Conservation (phyloP, 2,888 invertebrate species). For the Embidobia sp. region DNA sequence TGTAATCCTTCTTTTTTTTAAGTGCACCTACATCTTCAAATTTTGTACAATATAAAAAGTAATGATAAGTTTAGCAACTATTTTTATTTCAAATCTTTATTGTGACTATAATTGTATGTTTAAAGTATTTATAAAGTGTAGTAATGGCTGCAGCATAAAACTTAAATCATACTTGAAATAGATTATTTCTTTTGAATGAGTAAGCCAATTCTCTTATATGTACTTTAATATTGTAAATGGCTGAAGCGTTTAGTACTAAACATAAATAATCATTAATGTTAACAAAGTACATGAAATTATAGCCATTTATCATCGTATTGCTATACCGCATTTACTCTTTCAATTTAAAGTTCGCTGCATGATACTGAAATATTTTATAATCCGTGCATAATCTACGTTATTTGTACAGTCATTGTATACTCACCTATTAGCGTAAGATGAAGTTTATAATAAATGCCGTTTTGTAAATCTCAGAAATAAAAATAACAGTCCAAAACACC, state of each 20-base stretch:
- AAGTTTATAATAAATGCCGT: slow-evolving; percentile 24
- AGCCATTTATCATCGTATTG: slow-evolving; percentile 23
- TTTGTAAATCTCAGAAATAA: slow-evolving; percentile 13
- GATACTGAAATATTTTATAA: slow-evolving; percentile 29
- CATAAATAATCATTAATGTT: slow-evolving; percentile 29
- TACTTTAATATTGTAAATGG: not conserved
- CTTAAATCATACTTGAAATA: too few relatives aligned
- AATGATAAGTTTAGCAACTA: too few relatives aligned
- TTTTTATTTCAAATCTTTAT: too few relatives aligned
- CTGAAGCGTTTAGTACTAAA: not conserved
- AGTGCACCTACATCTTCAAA: too few relatives aligned
- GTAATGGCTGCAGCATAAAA: too few relatives aligned
- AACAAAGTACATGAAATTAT: slow-evolving; percentile 1
- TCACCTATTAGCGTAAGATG: slow-evolving; percentile 12
- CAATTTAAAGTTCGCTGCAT: slow-evolving; percentile 15
- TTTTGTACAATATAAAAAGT: too few relatives aligned
- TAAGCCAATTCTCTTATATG: too few relatives aligned
- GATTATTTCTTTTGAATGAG: too few relatives aligned
- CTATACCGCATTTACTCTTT: slow-evolving; percentile 15
- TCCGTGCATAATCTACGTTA: slow-evolving; percentile 6
- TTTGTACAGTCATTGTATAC: slow-evolving; percentile 23
- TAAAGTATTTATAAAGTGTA: too few relatives aligned
- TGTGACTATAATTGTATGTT: too few relatives aligned
- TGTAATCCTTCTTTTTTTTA: too few relatives aligned
- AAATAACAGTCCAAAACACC: slow-evolving; percentile 15